phyloP scores from a whole-genome alignment of 2,888 invertebrate species.

The Platycheirus rosarum region DNA sequence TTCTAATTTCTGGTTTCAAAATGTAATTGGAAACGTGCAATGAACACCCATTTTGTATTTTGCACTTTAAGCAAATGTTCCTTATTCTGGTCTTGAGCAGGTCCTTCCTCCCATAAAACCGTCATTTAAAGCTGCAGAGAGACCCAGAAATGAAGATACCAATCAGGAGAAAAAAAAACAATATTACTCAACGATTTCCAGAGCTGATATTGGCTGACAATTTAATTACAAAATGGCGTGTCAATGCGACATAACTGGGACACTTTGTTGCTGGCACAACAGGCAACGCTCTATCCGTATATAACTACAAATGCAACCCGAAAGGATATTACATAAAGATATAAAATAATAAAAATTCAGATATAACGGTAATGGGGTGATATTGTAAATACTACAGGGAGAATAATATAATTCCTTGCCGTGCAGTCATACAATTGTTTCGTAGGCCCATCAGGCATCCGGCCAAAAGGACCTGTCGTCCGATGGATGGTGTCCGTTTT shows the following conservation, averaged over 20 bases:
- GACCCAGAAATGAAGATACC: slow-evolving; percentile 34
- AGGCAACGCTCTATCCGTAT: background rate
- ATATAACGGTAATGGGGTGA: slow-evolving; percentile 21
- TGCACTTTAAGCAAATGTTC: slow-evolving; percentile 22
- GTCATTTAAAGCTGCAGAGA: slow-evolving; percentile 33
- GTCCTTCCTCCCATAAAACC: background rate
- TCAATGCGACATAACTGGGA: no score
- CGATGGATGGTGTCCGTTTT: background rate
- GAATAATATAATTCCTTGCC: slow-evolving; percentile 27
- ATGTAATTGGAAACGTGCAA: slow-evolving; percentile 49
- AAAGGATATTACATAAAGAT: slow-evolving; percentile 9
- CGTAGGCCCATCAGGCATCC: background rate
- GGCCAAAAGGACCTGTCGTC: background rate
- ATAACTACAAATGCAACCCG: background rate
- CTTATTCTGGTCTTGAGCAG: slow-evolving; percentile 1
- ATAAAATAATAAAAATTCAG: slow-evolving; percentile 49
- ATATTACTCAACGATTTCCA: slow-evolving; percentile 42
- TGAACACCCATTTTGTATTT: slow-evolving; percentile 36
- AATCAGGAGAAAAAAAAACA: no score
- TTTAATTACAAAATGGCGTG: slow-evolving; percentile 69
- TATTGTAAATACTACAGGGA: slow-evolving; percentile 35
- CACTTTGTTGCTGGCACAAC: slow-evolving; percentile 46
- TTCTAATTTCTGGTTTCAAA: slow-evolving; percentile 30
- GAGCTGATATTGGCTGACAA: slow-evolving; percentile 60
- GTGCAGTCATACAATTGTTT: slow-evolving; percentile 31